phyloP scores from a whole-genome alignment of 2,797 vertebrate species.

The Cirrhinus molitorella region DNA sequence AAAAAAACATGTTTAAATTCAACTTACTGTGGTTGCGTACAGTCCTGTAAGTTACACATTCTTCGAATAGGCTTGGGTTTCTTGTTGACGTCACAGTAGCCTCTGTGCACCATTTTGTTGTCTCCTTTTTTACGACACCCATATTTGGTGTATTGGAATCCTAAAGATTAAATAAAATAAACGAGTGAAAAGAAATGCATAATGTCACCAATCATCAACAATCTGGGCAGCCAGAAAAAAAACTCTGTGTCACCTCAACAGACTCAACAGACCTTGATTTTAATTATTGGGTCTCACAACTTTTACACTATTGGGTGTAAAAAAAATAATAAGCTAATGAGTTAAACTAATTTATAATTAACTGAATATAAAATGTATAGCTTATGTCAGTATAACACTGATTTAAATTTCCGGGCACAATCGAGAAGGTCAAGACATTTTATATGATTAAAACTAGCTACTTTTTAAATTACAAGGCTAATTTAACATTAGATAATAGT shows the following conservation, averaged over 20 bases:
- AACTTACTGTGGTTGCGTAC: slow-evolving; percentile 93
- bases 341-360: background rate
- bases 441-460: background rate
- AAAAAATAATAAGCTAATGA: background rate
- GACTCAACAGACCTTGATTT: background rate
- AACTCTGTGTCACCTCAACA: background rate
- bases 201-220: background rate
- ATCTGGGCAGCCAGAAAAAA: background rate
- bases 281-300: background rate
- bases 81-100: slow-evolving; percentile 91
- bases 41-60: slow-evolving; percentile 96
- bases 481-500: background rate
- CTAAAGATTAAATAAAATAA: slow-evolving; percentile 68
- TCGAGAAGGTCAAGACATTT: background rate
- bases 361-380: background rate
- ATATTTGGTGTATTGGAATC: slow-evolving; percentile 95
- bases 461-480: background rate
- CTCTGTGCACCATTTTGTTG: slow-evolving; percentile 93
- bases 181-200: background rate
- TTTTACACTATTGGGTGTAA: background rate
- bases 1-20: background rate
- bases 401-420: too few relatives aligned
- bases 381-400: background rate
- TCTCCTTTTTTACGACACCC: slow-evolving; percentile 95
- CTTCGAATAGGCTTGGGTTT: slow-evolving; percentile 96